Base-by-base conservation (phyloP, 2,888 invertebrate genomes). In the Drosophila melanosoma region DNA sequence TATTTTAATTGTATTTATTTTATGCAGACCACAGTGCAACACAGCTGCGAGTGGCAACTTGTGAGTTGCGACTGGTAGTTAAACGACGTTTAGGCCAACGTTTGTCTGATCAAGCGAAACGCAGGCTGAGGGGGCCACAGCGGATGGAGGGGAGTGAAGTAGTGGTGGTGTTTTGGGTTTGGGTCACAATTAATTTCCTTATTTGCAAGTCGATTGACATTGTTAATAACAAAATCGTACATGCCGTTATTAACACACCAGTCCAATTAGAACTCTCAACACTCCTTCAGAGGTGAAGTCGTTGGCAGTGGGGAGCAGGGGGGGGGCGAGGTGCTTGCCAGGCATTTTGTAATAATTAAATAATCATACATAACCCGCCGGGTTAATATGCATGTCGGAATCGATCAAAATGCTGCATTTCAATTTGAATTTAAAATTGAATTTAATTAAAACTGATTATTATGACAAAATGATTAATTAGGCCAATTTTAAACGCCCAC, bases 381-480 rank as follows among this genome's bases (percentile, higher is more conserved):
- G 23, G 23, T 12, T 7, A 33, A 17, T 12, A 42, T 42, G 36
- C 17, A 26, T 36, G 73, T 56, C 73, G 40, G 61, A 66, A 66
- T 53, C 68, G 48, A 74, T 74, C 56, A 35, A 61, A 33, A 67
- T 70, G 60, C 33, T 38, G 51, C 33, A 29, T 48, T 45, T 29
- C 32, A 49, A n/a, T 52, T 66, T 69, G 48, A 76, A 67, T 59
- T 78, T 69, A 57, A 86, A 86, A 81, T 88, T 89, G 79, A 83
- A 79, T 89, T 85, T 89, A 83, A 90, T 89, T 89, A 82, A 76
- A 87, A 76, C 66, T 81, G 88, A 90, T 83, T 80, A 82, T 87
- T 69, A 90, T 77, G 82, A 81, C 82, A 83, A 89, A 89, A 78
- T 89, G 89, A 89, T 90, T 83, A 87, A 89, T 89, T 89, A 78